Conservation (phyloP, 2,113 vertebrate species). For the Felis catus region DNA sequence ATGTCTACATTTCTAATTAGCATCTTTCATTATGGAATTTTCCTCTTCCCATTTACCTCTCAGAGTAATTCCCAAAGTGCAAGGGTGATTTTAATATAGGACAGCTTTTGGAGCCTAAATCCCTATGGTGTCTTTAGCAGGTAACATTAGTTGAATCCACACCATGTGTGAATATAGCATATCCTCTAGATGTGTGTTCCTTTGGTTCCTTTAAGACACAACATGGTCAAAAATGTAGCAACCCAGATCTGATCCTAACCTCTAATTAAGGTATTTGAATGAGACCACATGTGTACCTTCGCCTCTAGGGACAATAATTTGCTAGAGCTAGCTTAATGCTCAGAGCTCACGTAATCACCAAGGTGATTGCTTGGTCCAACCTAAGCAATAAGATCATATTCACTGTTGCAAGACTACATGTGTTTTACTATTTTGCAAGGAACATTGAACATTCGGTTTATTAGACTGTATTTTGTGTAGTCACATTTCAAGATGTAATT, state of each 20-base stretch:
- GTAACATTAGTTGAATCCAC: neutral
- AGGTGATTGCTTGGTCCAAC: neutral
- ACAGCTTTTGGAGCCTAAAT: neutral
- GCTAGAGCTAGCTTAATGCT: neutral
- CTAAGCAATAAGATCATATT: constrained; percentile 28
- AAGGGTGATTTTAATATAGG: neutral
- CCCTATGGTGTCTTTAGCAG: neutral
- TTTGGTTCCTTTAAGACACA: neutral
- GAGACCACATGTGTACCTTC: neutral
- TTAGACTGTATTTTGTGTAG: neutral
- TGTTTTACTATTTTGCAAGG: constrained; percentile 30
- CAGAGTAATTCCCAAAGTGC: neutral
- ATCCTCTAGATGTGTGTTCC: neutral
- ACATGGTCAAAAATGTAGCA: neutral
- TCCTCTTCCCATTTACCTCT: neutral
- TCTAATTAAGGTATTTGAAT: neutral
- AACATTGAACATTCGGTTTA: neutral
- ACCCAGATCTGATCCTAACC: neutral
- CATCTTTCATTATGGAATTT: neutral
- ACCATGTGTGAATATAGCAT: neutral
- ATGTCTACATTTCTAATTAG: neutral
- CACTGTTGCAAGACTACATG: neutral
- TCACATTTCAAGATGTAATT: constrained; percentile 28
- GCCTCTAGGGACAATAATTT: neutral
- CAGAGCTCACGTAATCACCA: neutral